A percentile compares a stretch with the other conserved stretches of the same genome.
Conservation (phyloP, 2,888 invertebrate genomes). For the Hemithea aestivaria region DNA sequence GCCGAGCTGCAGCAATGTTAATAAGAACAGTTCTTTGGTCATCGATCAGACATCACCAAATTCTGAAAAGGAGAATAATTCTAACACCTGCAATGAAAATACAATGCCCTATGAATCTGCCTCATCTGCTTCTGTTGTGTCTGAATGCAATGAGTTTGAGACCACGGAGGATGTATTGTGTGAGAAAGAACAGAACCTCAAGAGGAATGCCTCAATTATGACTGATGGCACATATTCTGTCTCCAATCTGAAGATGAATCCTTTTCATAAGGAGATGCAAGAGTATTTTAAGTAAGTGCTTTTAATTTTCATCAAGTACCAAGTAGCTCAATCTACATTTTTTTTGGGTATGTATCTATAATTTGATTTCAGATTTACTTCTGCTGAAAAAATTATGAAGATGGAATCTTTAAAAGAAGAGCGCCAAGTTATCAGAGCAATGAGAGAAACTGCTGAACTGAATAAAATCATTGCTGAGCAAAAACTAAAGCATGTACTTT, state of each 20-base stretch:
- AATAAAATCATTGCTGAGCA: conserved; percentile 81
- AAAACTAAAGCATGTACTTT: conserved; percentile 72
- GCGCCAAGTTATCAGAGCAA: conserved; percentile 58
- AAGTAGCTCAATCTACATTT: no score
- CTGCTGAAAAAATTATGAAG: conserved; percentile 58
- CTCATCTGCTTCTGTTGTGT: conserved; percentile 46
- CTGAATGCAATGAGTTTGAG: conserved; percentile 43
- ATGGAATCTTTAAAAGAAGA: conserved; percentile 67
- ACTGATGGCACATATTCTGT: conserved; percentile 17
- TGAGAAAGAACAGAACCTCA: conserved; percentile 13
- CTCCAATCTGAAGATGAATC: conserved; percentile 23
- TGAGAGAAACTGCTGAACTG: conserved; percentile 80
- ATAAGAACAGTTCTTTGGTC: conserved; percentile 28
- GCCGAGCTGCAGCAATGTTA: conserved; percentile 36
- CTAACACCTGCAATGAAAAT: conserved; percentile 3
- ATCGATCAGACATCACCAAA: conserved; percentile 28
- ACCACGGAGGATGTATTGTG: conserved; percentile 30
- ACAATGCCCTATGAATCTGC: conserved; percentile 35
- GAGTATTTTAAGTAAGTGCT: conserved; percentile 54
- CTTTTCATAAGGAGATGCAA: conserved; percentile 50
- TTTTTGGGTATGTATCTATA: no score
- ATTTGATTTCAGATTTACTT: conserved; percentile 17
- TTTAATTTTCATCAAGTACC: no score
- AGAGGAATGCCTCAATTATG: conserved; percentile 34
- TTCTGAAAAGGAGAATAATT: conserved; percentile 18